These are phyloP conservation scores for Speoplatyrhinus poulsoni DNA, from an alignment of 2,113 vertebrate genomes.

Conservation along the genomic window DNA sequence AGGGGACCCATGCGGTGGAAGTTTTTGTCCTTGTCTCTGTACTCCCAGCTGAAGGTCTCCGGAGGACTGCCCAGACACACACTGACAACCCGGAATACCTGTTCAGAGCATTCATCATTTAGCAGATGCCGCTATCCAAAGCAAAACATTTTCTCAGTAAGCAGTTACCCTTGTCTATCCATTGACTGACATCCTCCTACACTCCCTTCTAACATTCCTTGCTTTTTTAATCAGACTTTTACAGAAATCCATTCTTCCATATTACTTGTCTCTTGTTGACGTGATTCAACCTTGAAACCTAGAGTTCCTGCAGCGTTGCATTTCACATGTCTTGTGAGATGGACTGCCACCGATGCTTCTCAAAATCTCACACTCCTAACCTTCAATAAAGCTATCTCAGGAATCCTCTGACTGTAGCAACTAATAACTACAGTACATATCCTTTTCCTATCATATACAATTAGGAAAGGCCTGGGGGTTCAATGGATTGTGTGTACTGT, in stretches of 20 bases:
- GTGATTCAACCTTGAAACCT: slow-evolving; percentile 1
- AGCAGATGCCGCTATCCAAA: not conserved
- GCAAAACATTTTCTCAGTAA: not conserved
- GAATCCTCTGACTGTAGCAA: slow-evolving; percentile 51
- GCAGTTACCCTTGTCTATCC: not conserved
- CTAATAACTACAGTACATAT: slow-evolving; percentile 11
- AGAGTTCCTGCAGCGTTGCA: slow-evolving; percentile 35
- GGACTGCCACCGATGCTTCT: slow-evolving; percentile 33
- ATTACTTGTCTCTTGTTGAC: slow-evolving; percentile 1
- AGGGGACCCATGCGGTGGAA: slow-evolving; percentile 90
- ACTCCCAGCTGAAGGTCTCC: slow-evolving; percentile 94
- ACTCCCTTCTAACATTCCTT: slow-evolving; percentile 16
- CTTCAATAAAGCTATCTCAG: slow-evolving; percentile 63
- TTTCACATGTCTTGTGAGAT: slow-evolving; percentile 63
- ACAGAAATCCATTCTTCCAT: not conserved
- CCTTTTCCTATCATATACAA: slow-evolving; percentile 33
- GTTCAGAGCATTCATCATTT: slow-evolving; percentile 4
- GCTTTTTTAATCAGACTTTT: not conserved
- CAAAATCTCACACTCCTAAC: slow-evolving; percentile 53
- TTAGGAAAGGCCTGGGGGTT: slow-evolving; percentile 21
- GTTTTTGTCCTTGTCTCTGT: slow-evolving; percentile 94
- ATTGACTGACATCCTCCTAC: not conserved
- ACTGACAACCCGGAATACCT: slow-evolving; percentile 93
- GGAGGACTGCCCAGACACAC: slow-evolving; percentile 95
- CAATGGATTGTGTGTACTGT: slow-evolving; percentile 2